Conservation (phyloP, 2,888 invertebrate genomes). For the Mimachlamys varia region DNA sequence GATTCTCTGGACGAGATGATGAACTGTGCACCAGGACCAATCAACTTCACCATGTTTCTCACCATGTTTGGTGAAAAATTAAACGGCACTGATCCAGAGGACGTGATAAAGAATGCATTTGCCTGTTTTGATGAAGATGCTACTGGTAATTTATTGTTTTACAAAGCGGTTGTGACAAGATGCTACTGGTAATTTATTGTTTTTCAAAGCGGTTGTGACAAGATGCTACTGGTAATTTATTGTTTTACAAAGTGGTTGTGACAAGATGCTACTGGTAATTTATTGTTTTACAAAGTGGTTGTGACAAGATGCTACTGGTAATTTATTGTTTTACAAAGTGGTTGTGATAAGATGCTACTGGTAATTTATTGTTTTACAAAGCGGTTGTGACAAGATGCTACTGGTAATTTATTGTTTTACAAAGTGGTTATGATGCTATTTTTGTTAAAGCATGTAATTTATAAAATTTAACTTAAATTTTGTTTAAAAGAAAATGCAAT, state of each 20-base stretch:
- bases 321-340: slow-evolving; percentile 2
- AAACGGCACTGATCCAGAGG: slow-evolving; percentile 99
- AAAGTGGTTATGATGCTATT: too few relatives aligned
- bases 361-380: slow-evolving; percentile 79
- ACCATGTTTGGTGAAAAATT: slow-evolving; percentile 98
- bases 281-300: background rate
- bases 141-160: slow-evolving; percentile 84
- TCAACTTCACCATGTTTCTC: slow-evolving; percentile 99
- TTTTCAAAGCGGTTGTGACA: slow-evolving; percentile 79
- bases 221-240: slow-evolving; percentile 89
- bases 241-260: too few relatives aligned
- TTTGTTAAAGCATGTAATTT: too few relatives aligned
- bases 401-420: slow-evolving; percentile 83
- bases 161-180: slow-evolving; percentile 85
- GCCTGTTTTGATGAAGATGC: slow-evolving; percentile 99
- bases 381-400: slow-evolving; percentile 89
- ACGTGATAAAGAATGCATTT: slow-evolving; percentile 99
- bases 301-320: slow-evolving; percentile 93
- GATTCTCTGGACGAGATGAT: slow-evolving; percentile 99
- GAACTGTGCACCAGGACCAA: slow-evolving; percentile 98
- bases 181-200: slow-evolving; percentile 86
- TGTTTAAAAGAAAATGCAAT: too few relatives aligned
- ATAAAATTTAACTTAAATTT: too few relatives aligned
- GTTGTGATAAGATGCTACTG: slow-evolving; percentile 98
- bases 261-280: slow-evolving; percentile 93